Conservation (phyloP, 2,113 vertebrate genomes). For the Elephas maximus region DNA sequence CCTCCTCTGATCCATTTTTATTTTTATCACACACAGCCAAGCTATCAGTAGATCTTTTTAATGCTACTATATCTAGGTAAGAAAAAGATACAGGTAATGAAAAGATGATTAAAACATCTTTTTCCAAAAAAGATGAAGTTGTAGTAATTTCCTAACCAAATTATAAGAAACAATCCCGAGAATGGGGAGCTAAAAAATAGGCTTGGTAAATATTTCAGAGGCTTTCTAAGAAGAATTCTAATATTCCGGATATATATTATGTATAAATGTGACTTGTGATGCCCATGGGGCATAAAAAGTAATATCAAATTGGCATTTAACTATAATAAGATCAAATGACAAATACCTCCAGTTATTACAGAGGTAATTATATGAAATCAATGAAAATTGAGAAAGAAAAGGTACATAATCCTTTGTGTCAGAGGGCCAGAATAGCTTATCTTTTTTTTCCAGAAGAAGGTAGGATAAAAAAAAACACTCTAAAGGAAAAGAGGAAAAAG, state of each 20-base stretch:
- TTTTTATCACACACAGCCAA: not conserved
- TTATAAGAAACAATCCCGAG: slow-evolving; percentile 49
- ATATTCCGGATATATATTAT: slow-evolving; percentile 51
- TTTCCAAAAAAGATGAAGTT: slow-evolving; percentile 25
- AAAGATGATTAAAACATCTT: slow-evolving; percentile 57
- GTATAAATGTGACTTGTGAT: slow-evolving; percentile 44
- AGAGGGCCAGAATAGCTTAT: not conserved
- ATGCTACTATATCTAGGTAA: not conserved
- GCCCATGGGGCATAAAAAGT: slow-evolving; percentile 37
- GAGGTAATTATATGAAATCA: slow-evolving; percentile 28
- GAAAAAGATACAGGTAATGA: not conserved
- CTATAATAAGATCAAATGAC: slow-evolving; percentile 36
- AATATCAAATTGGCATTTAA: slow-evolving; percentile 60
- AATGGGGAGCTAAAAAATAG: not conserved
- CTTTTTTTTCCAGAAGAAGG: not conserved
- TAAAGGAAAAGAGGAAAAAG: not conserved
- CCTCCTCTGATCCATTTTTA: not conserved
- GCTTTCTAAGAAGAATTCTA: slow-evolving; percentile 39
- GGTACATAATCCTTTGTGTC: not conserved
- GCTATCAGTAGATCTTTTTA: not conserved
- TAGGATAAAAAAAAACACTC: not conserved
- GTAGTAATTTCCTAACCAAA: slow-evolving; percentile 56
- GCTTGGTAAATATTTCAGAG: slow-evolving; percentile 58
- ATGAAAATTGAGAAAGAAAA: not conserved
- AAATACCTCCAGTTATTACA: slow-evolving; percentile 30